Evolutionary conservation across 2,113 vertebrate species (phyloP).

Genomic region (Psilopsiagon aurifrons): DNA sequence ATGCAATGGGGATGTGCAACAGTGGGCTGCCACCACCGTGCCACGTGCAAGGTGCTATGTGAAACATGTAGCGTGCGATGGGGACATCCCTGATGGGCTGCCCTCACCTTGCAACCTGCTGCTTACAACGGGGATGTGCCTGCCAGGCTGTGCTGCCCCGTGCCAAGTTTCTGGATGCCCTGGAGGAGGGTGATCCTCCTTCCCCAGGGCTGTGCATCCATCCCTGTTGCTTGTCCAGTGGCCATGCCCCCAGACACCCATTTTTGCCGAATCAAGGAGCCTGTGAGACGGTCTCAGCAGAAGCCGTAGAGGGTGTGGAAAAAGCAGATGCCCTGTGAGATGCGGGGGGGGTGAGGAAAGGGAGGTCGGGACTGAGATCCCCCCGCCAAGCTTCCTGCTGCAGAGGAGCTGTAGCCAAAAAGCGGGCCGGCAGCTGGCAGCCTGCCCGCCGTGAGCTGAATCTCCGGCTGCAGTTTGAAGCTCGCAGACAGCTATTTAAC

Average conservation of each 20-base stretch:
- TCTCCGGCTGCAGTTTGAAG: slow-evolving; percentile 69
- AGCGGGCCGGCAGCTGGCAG: slow-evolving; percentile 53
- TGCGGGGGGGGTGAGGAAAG: accelerated
- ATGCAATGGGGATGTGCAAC: background rate
- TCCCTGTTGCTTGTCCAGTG: background rate
- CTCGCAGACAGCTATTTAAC: slow-evolving; percentile 74
- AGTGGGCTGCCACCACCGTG: background rate
- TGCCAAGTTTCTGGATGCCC: background rate
- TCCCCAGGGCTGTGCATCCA: background rate
- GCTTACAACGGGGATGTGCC: accelerated
- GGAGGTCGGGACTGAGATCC: background rate
- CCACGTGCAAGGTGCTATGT: accelerated
- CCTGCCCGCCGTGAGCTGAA: slow-evolving; percentile 46
- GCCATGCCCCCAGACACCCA: accelerated
- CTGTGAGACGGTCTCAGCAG: background rate
- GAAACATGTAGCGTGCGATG: background rate
- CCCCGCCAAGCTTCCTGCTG: slow-evolving; percentile 19
- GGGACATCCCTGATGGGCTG: background rate
- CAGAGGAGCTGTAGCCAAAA: slow-evolving; percentile 35
- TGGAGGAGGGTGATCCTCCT: accelerated
- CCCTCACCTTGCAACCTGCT: background rate
- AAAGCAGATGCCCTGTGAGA: slow-evolving; percentile 13
- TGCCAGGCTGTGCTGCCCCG: background rate
- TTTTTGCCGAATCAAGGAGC: background rate
- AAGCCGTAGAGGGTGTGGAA: background rate